A percentile compares a stretch with the other conserved stretches of the same genome.
Evolutionary conservation across 2,113 vertebrate species (phyloP).

Genomic region (Hyperoodon ampullatus): DNA sequence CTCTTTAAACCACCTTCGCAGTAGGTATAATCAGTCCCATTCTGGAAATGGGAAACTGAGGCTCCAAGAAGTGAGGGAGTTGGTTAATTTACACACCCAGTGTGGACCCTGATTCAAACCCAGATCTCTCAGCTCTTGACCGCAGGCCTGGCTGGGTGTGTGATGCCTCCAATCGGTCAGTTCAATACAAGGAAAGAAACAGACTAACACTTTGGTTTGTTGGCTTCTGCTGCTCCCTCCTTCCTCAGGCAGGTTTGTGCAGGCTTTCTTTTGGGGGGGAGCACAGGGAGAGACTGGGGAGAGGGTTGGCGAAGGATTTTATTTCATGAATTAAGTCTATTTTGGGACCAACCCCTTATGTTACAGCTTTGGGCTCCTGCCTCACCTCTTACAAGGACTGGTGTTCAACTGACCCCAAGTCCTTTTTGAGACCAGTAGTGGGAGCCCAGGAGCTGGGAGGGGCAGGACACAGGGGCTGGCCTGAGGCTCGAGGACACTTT

Average conservation of each 20-base stretch:
- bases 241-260: neutral
- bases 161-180: accelerated
- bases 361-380: neutral
- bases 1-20: neutral
- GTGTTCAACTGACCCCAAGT: neutral
- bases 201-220: accelerated
- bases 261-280: neutral
- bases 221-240: neutral
- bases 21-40: too few species aligned
- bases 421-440: neutral
- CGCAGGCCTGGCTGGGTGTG: neutral
- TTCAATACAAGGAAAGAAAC: neutral
- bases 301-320: neutral
- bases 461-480: neutral
- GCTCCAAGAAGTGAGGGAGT: neutral
- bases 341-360: neutral
- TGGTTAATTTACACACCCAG: neutral
- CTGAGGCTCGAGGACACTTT: accelerated
- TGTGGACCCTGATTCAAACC: neutral
- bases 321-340: neutral
- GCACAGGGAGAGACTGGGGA: neutral
- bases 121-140: too few species aligned
- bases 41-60: neutral
- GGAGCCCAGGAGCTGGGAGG: neutral
- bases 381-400: neutral